phyloP scores from a whole-genome alignment of 2,113 vertebrate genomes.

The Lasiurus cinereus region DNA sequence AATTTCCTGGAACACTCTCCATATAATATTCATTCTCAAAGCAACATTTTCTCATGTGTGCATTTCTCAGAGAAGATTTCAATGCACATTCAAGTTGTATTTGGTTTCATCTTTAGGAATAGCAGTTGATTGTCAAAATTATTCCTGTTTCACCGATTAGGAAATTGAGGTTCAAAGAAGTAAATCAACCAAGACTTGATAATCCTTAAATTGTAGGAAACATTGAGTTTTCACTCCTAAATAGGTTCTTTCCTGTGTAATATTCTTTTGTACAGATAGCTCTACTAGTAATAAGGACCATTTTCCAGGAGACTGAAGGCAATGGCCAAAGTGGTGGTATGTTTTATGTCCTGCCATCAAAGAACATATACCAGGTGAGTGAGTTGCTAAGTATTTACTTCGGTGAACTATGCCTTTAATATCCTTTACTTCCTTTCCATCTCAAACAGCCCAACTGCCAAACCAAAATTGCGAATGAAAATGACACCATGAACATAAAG shows the following conservation, averaged over 20 bases:
- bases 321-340: background rate
- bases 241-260: background rate
- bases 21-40: background rate
- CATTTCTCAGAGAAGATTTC: background rate
- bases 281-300: background rate
- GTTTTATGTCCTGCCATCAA: background rate
- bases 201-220: background rate
- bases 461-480: background rate
- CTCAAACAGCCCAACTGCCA: background rate
- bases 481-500: background rate
- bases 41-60: background rate
- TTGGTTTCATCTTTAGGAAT: slow-evolving; percentile 7
- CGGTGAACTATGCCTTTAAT: background rate
- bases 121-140: background rate
- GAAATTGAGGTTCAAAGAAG: background rate
- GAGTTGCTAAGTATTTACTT: background rate
- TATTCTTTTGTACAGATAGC: background rate
- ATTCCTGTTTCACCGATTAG: background rate
- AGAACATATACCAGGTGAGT: background rate
- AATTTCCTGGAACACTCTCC: background rate
- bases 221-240: background rate
- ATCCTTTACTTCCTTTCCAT: background rate
- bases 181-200: background rate
- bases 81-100: background rate
- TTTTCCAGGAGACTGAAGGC: background rate